Evolutionary conservation across 2,888 invertebrate genomes (phyloP).

Genomic region (Ennomos quercinarius): DNA sequence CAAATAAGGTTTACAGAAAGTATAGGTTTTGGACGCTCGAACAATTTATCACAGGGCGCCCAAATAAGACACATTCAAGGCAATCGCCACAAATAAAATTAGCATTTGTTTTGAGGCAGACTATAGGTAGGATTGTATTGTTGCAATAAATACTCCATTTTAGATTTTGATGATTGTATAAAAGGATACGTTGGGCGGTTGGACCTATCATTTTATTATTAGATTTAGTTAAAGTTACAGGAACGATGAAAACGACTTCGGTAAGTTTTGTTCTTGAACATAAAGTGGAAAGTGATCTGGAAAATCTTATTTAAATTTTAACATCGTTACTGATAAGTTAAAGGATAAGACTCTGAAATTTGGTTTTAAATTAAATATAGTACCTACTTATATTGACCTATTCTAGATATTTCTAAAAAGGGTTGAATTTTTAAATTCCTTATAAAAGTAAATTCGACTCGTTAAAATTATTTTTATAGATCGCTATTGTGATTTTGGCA

Average conservation of each 20-base stretch:
- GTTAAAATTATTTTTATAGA: constrained; percentile 41
- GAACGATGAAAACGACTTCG: constrained; percentile 69
- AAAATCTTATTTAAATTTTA: background rate
- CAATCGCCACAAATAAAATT: constrained; percentile 75
- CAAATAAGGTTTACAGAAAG: constrained; percentile 33
- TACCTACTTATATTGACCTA: too few relatives aligned
- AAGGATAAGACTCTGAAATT: background rate
- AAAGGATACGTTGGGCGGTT: constrained; percentile 63
- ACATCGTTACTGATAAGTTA: too few relatives aligned
- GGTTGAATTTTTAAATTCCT: too few relatives aligned
- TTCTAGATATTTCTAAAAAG: too few relatives aligned
- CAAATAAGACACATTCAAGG: constrained; percentile 71
- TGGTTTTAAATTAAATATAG: background rate
- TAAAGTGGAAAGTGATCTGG: background rate
- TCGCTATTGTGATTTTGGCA: constrained; percentile 52
- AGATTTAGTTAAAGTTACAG: constrained; percentile 51
- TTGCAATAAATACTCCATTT: constrained; percentile 78
- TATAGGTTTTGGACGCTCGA: constrained; percentile 25
- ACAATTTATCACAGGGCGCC: constrained; percentile 63
- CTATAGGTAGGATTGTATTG: constrained; percentile 52
- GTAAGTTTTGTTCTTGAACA: constrained; percentile 56
- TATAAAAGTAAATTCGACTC: too few relatives aligned
- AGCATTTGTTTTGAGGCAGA: constrained; percentile 72
- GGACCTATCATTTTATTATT: constrained; percentile 65
- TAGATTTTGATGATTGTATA: constrained; percentile 71